A percentile compares a stretch with the other conserved stretches of the same genome.
Conservation (phyloP, 2,888 invertebrate species). For the Polietes domitor region DNA sequence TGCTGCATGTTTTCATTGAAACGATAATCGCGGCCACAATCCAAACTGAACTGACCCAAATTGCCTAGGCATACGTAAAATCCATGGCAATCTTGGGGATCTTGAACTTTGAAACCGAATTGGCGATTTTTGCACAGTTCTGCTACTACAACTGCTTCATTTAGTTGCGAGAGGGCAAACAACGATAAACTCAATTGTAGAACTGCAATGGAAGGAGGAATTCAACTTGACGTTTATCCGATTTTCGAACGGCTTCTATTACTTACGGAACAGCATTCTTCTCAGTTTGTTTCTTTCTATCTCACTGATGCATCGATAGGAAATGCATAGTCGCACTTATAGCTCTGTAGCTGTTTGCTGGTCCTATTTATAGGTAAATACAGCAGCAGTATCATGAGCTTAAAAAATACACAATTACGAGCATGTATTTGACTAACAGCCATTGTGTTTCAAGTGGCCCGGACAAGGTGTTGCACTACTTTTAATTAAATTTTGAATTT, state of each 20-base stretch:
- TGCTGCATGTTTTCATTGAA: constrained; percentile 59
- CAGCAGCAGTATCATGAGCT: neutral
- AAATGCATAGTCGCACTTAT: neutral
- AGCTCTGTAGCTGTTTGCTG: neutral
- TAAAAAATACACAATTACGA: neutral
- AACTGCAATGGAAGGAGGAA: neutral
- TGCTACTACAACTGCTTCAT: constrained; percentile 28
- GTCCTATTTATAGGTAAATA: constrained; percentile 46
- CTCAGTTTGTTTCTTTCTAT: neutral
- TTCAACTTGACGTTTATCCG: too few relatives aligned
- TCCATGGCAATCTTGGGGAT: constrained; percentile 64
- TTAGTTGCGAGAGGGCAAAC: neutral
- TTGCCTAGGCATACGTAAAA: constrained; percentile 64
- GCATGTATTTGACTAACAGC: neutral
- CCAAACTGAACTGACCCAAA: constrained; percentile 52
- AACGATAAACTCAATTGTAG: constrained; percentile 10
- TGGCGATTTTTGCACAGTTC: constrained; percentile 43
- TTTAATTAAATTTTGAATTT: neutral
- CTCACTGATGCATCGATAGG: neutral
- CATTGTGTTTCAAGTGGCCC: neutral
- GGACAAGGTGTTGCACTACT: constrained; percentile 22
- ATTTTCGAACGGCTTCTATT: too few relatives aligned
- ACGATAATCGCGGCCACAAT: constrained; percentile 57
- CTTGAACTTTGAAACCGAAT: constrained; percentile 63
- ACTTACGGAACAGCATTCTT: constrained; percentile 50